Percentiles rank a stretch among this genome's conserved stretches.
Evolutionary conservation across 2,113 vertebrate species (phyloP).

Genomic region (Amphiprion percula): DNA sequence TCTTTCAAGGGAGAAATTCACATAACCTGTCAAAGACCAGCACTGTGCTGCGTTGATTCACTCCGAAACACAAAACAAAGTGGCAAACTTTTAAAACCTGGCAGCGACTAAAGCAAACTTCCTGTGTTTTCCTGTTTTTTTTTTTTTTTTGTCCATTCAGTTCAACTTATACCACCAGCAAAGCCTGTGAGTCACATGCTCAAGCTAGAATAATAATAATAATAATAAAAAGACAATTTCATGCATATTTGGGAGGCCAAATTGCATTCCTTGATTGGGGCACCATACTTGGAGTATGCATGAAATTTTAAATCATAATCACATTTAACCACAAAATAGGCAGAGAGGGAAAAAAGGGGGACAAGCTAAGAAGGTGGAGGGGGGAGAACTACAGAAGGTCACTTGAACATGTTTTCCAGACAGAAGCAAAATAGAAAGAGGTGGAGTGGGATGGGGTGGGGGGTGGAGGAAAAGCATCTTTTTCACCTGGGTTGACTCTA

Average conservation of each 20-base stretch:
- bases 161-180: constrained; percentile 9
- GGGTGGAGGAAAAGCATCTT: too few species aligned
- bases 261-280: constrained; percentile 71
- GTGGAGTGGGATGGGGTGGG: too few species aligned
- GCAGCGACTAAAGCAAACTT: constrained; percentile 16
- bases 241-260: constrained; percentile 67
- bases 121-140: neutral
- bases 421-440: too few species aligned
- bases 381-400: neutral
- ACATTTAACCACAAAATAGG: constrained; percentile 48
- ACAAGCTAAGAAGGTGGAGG: neutral
- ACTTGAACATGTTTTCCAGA: constrained; percentile 1
- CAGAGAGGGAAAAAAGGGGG: constrained; percentile 6
- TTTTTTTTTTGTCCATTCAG: neutral
- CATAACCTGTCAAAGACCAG: constrained; percentile 41
- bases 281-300: constrained; percentile 34
- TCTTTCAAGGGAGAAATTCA: constrained; percentile 36
- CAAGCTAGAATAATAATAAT: constrained; percentile 52
- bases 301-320: constrained; percentile 70
- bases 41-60: constrained; percentile 8
- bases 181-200: constrained; percentile 13
- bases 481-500: neutral
- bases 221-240: constrained; percentile 71
- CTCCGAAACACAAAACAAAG: neutral
- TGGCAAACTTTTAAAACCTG: constrained; percentile 3